These are phyloP conservation scores for Daktulosphaira vitifoliae DNA, from an alignment of 1,140 invertebrate genomes.

Conservation along the genomic window DNA sequence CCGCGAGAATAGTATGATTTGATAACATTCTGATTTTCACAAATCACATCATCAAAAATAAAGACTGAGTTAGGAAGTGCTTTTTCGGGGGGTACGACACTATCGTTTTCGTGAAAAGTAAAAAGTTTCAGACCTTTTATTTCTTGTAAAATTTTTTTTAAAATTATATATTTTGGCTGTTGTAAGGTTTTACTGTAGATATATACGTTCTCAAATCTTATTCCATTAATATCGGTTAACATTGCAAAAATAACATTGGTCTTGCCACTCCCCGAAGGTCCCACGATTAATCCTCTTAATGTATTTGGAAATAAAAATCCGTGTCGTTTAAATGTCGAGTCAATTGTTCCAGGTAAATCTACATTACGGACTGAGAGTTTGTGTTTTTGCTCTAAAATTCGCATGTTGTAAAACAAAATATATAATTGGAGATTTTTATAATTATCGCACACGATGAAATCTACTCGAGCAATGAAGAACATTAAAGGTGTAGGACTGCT, in stretches of 20 bases:
- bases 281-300: slow-evolving; percentile 40
- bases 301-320: slow-evolving; percentile 37
- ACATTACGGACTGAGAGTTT: not conserved
- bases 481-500: slow-evolving; percentile 37
- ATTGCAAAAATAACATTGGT: slow-evolving; percentile 42
- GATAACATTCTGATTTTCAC: slow-evolving; percentile 36
- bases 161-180: slow-evolving; percentile 42
- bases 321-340: slow-evolving; percentile 16
- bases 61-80: slow-evolving; percentile 40
- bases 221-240: slow-evolving; percentile 41
- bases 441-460: not conserved
- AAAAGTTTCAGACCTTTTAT: slow-evolving; percentile 36
- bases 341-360: not conserved
- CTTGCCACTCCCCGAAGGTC: slow-evolving; percentile 42
- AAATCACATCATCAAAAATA: slow-evolving; percentile 44
- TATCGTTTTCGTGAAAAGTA: slow-evolving; percentile 25
- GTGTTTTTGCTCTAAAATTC: not conserved
- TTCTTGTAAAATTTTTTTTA: slow-evolving; percentile 38
- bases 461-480: not conserved
- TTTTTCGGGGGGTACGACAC: slow-evolving; percentile 35
- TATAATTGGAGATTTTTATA: not conserved
- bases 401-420: no score
- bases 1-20: slow-evolving; percentile 42
- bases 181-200: slow-evolving; percentile 43
- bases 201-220: slow-evolving; percentile 43